Conservation (phyloP, 2,797 vertebrate genomes). For the Nyctalus aviator region DNA sequence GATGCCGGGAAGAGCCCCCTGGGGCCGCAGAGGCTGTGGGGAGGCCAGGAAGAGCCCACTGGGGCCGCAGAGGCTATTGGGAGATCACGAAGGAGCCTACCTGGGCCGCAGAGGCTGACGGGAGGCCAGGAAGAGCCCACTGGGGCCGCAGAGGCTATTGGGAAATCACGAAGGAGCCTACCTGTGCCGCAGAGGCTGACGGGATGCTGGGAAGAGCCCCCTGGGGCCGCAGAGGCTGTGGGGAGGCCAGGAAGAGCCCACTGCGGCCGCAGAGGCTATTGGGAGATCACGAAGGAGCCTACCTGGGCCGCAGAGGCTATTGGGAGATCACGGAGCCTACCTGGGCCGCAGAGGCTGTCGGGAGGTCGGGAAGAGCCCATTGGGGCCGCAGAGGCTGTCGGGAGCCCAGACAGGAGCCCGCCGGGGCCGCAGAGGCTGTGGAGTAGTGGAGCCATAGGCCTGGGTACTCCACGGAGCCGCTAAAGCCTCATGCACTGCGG, state of each 20-base stretch:
- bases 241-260: background rate
- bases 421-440: background rate
- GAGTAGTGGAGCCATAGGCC: fast-evolving
- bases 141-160: background rate
- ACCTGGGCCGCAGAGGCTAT: background rate
- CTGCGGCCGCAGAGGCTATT: background rate
- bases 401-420: background rate
- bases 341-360: background rate
- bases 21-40: background rate
- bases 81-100: background rate
- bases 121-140: background rate
- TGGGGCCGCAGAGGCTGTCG: background rate
- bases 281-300: background rate
- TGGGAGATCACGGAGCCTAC: background rate
- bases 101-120: background rate
- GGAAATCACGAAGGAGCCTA: background rate
- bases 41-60: background rate
- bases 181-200: background rate
- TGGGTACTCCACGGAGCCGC: fast-evolving
- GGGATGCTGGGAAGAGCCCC: background rate
- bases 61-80: background rate
- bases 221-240: background rate
- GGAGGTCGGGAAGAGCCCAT: background rate
- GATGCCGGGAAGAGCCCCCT: background rate
- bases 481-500: fast-evolving